Conservation (phyloP, 2,797 vertebrate genomes). For the Poeciliopsis turneri region DNA sequence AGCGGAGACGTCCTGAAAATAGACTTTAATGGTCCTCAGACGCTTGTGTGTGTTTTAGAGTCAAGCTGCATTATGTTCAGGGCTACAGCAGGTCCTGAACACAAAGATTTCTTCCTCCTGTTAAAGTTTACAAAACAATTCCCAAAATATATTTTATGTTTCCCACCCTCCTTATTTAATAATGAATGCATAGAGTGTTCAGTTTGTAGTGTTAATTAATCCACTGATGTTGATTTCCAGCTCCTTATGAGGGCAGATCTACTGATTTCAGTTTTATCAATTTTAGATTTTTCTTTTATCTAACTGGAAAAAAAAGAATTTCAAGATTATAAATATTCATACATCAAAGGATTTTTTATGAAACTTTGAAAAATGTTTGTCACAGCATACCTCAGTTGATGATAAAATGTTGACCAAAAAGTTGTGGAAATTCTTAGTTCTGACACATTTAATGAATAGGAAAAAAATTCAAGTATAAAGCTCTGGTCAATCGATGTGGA, state of each 20-base stretch:
- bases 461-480: background rate
- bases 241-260: background rate
- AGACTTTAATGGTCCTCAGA: constrained; percentile 37
- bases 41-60: constrained; percentile 31
- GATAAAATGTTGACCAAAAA: background rate
- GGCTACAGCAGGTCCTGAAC: constrained; percentile 28
- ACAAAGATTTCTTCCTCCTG: constrained; percentile 46
- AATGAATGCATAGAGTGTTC: too few species aligned
- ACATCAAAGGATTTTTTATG: background rate
- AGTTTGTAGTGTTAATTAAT: background rate
- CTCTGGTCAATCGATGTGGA: background rate
- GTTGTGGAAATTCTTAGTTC: background rate
- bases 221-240: background rate
- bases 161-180: background rate
- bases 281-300: background rate
- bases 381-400: background rate
- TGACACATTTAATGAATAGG: background rate
- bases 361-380: background rate
- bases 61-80: constrained; percentile 15
- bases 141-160: background rate
- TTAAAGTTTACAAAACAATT: constrained; percentile 20
- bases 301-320: background rate
- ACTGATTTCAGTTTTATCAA: background rate
- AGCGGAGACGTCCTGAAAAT: constrained; percentile 40
- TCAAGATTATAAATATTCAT: background rate